These are phyloP conservation scores for Ranitomeya imitator DNA, from an alignment of 2,113 vertebrate genomes.

Conservation along the genomic window DNA sequence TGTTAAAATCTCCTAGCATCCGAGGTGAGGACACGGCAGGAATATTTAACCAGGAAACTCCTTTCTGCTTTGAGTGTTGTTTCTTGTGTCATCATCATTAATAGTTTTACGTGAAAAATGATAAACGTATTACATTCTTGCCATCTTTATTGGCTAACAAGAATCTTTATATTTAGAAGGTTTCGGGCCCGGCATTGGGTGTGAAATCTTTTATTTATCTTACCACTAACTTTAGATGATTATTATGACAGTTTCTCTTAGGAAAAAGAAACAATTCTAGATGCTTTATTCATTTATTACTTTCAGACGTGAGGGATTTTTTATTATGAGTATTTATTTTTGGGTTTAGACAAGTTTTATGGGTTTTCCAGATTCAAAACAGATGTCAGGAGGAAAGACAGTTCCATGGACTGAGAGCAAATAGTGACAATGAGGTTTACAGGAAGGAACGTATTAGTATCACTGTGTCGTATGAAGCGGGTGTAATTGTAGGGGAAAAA, in stretches of 20 bases:
- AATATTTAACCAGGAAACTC: neutral
- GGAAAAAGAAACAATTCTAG: neutral
- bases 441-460: neutral
- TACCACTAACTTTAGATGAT: neutral
- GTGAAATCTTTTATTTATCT: neutral
- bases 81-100: too few relatives aligned
- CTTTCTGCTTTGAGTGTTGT: neutral
- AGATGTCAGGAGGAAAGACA: constrained; percentile 1
- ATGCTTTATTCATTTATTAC: neutral
- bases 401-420: neutral
- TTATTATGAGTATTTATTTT: neutral
- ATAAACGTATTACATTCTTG: too few relatives aligned
- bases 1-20: neutral
- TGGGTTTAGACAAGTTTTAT: neutral
- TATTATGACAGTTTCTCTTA: neutral
- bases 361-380: neutral
- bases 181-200: neutral
- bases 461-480: neutral
- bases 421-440: neutral
- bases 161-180: too few relatives aligned
- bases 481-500: neutral
- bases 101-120: too few relatives aligned
- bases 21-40: neutral
- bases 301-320: neutral
- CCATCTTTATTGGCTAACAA: too few relatives aligned